Evolutionary conservation across 2,797 vertebrate species (phyloP).

Genomic region (Acropternis orthonyx): DNA sequence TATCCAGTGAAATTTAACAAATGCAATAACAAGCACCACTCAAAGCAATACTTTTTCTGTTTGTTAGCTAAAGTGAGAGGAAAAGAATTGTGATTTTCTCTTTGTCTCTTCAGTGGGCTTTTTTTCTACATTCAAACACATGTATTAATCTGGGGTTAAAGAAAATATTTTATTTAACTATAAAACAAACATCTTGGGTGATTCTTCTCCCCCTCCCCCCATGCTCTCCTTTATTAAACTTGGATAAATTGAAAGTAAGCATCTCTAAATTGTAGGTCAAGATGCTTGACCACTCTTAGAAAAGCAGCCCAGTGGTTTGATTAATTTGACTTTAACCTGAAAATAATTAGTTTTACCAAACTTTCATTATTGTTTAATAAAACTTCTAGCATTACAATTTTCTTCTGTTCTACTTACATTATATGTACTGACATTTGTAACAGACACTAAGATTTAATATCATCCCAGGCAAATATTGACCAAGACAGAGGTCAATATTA

Average conservation of each 20-base stretch:
- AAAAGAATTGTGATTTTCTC: background rate
- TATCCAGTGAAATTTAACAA: background rate
- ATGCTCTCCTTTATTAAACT: background rate
- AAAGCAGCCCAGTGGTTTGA: conserved; percentile 23
- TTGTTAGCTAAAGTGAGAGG: background rate
- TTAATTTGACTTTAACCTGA: conserved; percentile 56
- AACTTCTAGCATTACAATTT: background rate
- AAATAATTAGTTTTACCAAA: conserved; percentile 53
- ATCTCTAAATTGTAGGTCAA: conserved; percentile 17
- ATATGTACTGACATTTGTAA: background rate
- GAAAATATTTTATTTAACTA: background rate
- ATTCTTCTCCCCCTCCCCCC: background rate
- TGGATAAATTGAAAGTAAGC: background rate
- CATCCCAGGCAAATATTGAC: conserved; percentile 19
- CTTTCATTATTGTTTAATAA: conserved; percentile 19
- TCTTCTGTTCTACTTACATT: background rate
- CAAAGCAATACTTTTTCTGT: background rate
- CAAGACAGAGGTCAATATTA: conserved; percentile 29
- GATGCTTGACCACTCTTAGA: background rate
- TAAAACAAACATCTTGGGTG: background rate
- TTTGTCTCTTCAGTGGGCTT: background rate
- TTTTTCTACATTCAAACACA: background rate
- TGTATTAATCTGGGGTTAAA: background rate
- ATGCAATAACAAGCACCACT: background rate
- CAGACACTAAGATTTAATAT: conserved; percentile 23